Percentiles rank a stretch among this genome's conserved stretches.
phyloP scores from a whole-genome alignment of 2,888 invertebrate genomes.

The Phragmatobia fuliginosa region DNA sequence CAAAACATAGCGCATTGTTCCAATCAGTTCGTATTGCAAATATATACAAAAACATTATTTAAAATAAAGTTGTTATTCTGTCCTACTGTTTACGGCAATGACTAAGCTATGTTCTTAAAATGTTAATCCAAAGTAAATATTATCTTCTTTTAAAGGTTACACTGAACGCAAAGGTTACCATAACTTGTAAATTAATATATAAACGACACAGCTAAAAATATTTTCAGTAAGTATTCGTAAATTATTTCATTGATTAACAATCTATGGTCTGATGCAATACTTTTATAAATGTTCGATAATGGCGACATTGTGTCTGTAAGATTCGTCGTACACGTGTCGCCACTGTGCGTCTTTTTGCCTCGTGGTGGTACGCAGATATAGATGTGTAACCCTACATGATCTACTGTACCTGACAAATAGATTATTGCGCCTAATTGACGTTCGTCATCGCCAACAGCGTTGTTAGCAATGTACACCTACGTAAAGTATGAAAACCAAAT shows the following conservation, averaged over 20 bases:
- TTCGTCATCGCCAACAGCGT: constrained; percentile 31
- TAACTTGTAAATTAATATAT: neutral
- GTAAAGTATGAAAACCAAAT: constrained; percentile 10
- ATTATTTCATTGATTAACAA: constrained; percentile 15
- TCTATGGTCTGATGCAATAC: constrained; percentile 25
- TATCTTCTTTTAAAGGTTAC: neutral
- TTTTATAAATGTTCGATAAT: constrained; percentile 27
- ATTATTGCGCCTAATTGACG: constrained; percentile 55
- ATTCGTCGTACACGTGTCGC: constrained; percentile 51
- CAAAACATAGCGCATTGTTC: neutral
- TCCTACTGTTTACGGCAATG: neutral
- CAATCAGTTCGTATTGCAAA: neutral
- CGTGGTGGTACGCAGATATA: constrained; percentile 45
- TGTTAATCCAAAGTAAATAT: neutral
- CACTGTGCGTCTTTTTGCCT: constrained; percentile 45
- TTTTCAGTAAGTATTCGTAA: neutral
- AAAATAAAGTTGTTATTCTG: neutral
- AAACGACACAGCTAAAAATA: neutral
- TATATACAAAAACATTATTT: neutral
- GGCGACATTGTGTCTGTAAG: constrained; percentile 57
- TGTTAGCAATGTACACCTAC: constrained; percentile 22
- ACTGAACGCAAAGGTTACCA: neutral
- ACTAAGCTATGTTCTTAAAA: neutral
- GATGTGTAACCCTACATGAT: constrained; percentile 41
- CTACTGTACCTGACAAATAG: constrained; percentile 42